Conservation (phyloP, 2,113 vertebrate species). For the Caranx ignobilis region DNA sequence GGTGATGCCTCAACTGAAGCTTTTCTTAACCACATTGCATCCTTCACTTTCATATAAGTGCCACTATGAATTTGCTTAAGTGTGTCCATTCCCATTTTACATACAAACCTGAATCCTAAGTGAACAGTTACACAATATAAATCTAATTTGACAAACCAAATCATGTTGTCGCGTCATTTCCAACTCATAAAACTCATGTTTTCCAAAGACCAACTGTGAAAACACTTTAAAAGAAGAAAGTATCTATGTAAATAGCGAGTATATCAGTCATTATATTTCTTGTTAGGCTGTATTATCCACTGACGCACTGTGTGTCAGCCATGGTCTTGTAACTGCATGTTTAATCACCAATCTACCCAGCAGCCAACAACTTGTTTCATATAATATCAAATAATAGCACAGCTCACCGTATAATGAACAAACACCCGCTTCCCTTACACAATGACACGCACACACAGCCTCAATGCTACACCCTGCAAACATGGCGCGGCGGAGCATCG, state of each 20-base stretch:
- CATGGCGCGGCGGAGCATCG: conserved; percentile 31
- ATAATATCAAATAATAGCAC: conserved; percentile 79
- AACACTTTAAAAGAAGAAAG: conserved; percentile 1
- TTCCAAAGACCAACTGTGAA: not conserved
- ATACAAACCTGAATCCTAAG: not conserved
- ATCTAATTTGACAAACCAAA: conserved; percentile 7
- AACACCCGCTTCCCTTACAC: conserved; percentile 70
- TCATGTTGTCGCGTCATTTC: not conserved
- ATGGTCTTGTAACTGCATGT: conserved; percentile 65
- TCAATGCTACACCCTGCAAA: conserved; percentile 57
- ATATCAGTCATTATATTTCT: conserved; percentile 60
- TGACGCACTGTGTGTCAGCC: conserved; percentile 31
- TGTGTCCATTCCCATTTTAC: not conserved
- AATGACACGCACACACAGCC: conserved; percentile 51
- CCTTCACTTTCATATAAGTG: conserved; percentile 58
- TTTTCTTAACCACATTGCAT: conserved; percentile 56
- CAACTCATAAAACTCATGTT: not conserved
- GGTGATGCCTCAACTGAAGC: conserved; percentile 21
- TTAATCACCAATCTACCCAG: conserved; percentile 73
- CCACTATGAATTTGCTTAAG: conserved; percentile 43
- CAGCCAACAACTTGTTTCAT: conserved; percentile 72
- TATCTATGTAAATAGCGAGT: conserved; percentile 48
- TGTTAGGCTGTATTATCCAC: conserved; percentile 63
- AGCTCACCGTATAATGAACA: conserved; percentile 72
- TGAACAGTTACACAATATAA: not conserved